phyloP scores from a whole-genome alignment of 1,140 invertebrate genomes.

The Bombus waltoni region DNA sequence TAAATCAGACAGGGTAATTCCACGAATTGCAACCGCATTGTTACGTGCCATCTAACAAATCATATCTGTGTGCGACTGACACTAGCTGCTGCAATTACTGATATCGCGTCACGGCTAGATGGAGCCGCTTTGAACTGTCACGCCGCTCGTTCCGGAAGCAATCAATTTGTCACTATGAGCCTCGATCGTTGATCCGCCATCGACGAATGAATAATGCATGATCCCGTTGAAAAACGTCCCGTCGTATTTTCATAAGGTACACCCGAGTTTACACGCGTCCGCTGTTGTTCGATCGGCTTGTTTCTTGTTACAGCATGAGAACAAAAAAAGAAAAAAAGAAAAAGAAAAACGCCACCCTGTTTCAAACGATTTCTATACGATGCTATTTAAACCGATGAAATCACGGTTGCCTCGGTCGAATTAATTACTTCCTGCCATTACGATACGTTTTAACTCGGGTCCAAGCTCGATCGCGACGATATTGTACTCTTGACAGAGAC shows the following conservation, averaged over 20 bases:
- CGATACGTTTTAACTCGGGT: too few relatives aligned
- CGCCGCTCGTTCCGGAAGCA: slow-evolving; percentile 44
- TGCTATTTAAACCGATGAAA: background rate
- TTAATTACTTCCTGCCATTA: background rate
- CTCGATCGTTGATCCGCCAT: slow-evolving; percentile 38
- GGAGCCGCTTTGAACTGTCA: slow-evolving; percentile 54
- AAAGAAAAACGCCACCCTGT: background rate
- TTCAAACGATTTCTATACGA: background rate
- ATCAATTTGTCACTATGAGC: slow-evolving; percentile 51
- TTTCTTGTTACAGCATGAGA: background rate
- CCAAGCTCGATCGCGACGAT: background rate
- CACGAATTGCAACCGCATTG: slow-evolving; percentile 49
- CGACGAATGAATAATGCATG: slow-evolving; percentile 40
- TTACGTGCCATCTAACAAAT: slow-evolving; percentile 52
- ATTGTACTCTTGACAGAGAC: background rate
- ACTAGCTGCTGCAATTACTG: slow-evolving; percentile 50
- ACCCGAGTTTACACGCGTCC: slow-evolving; percentile 2
- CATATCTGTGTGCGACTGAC: slow-evolving; percentile 46
- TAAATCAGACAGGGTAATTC: slow-evolving; percentile 38
- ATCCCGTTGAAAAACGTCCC: slow-evolving; percentile 33
- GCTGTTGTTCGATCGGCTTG: background rate
- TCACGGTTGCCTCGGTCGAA: background rate
- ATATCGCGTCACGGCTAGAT: slow-evolving; percentile 53
- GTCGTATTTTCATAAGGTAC: slow-evolving; percentile 14
- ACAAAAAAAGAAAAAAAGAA: too few relatives aligned